A percentile compares a stretch with the other conserved stretches of the same genome.
phyloP scores from a whole-genome alignment of 2,888 invertebrate genomes.

The Agriopis aurantiaria region DNA sequence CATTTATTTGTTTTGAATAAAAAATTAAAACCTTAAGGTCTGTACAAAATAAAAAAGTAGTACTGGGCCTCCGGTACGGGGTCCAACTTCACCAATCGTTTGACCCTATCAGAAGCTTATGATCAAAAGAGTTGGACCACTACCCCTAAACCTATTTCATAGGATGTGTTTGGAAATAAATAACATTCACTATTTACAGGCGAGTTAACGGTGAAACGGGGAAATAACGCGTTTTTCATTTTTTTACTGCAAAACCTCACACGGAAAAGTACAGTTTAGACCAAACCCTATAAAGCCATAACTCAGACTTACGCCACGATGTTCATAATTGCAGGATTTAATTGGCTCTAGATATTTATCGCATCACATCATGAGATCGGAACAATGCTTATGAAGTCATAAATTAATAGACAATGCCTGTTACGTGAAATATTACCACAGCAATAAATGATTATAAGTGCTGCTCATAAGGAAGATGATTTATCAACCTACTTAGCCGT shows the following conservation, averaged over 20 bases:
- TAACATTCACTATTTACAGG: no score
- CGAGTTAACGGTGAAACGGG: no score
- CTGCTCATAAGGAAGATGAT: slow-evolving; percentile 16
- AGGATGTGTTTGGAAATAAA: no score
- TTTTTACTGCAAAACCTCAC: neutral
- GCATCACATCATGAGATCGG: slow-evolving; percentile 25
- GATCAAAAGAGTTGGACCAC: no score
- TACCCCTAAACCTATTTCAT: no score
- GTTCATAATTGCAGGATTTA: slow-evolving; percentile 11
- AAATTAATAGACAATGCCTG: slow-evolving; percentile 25
- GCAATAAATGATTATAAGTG: slow-evolving; percentile 7
- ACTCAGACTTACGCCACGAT: slow-evolving; percentile 1
- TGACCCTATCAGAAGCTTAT: no score
- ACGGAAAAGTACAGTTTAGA: neutral
- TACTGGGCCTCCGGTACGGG: no score
- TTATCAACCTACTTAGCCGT: slow-evolving; percentile 8
- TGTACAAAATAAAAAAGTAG: no score
- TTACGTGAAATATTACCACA: slow-evolving; percentile 19
- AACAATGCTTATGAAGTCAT: slow-evolving; percentile 28
- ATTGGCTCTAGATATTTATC: slow-evolving; percentile 21
- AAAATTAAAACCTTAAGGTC: no score
- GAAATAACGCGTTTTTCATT: no score
- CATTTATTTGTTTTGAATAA: no score
- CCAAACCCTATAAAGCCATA: slow-evolving; percentile 8
- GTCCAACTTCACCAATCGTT: no score